These are phyloP conservation scores for Bujurquina vittata DNA, from an alignment of 2,113 vertebrate species.

Conservation along the genomic window DNA sequence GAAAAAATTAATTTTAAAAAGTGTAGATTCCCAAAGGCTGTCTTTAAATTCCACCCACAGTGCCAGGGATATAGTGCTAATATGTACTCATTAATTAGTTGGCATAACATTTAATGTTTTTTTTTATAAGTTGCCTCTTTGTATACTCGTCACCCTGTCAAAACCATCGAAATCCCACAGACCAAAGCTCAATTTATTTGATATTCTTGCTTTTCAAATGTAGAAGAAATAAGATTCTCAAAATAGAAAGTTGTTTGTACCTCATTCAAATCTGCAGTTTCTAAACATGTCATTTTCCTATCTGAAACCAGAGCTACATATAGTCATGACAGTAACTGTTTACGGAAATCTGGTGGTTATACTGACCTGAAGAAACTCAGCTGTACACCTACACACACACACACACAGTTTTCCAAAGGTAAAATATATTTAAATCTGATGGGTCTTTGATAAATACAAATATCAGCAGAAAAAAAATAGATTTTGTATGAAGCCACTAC, in stretches of 20 bases:
- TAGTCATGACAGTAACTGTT: background rate
- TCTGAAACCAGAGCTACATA: slow-evolving; percentile 2
- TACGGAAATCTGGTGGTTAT: slow-evolving; percentile 3
- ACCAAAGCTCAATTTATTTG: background rate
- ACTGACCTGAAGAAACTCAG: background rate
- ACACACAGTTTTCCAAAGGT: background rate
- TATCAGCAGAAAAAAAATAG: background rate
- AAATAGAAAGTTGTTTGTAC: background rate
- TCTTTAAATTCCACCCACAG: no score
- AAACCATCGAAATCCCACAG: background rate
- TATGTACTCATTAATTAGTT: no score
- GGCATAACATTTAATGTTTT: no score
- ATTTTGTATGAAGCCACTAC: background rate
- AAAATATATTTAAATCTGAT: background rate
- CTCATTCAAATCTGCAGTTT: background rate
- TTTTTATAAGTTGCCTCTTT: no score
- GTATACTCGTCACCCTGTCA: background rate
- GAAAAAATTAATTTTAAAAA: no score
- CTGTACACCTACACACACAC: background rate
- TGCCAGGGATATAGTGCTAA: no score
- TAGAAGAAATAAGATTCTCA: background rate
- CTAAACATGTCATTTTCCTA: slow-evolving; percentile 8
- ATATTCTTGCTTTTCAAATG: no score
- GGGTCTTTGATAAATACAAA: background rate
- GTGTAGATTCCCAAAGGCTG: no score